Evolutionary conservation across 2,113 vertebrate genomes (phyloP).

Genomic region (Eidolon helvum): DNA sequence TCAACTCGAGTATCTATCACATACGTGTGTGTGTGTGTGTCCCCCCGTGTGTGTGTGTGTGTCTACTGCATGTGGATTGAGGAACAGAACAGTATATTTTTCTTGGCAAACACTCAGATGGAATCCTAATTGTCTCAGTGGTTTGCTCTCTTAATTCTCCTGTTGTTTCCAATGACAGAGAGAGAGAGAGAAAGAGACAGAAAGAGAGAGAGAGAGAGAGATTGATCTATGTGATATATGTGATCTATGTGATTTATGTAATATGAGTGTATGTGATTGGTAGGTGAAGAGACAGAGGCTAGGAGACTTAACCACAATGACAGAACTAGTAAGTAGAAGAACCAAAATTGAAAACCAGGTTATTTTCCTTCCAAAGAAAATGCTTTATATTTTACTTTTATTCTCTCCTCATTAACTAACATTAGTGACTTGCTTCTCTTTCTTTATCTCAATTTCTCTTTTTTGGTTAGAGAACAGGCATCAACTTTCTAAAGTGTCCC

Average conservation of each 20-base stretch:
- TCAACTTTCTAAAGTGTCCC: not conserved
- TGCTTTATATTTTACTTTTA: not conserved
- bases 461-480: not conserved
- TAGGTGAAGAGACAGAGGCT: not conserved
- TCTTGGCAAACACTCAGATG: not conserved
- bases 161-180: not conserved
- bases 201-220: not conserved
- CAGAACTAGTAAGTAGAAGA: not conserved
- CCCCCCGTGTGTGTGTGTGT: not conserved
- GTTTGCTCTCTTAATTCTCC: not conserved
- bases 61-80: not conserved
- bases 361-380: not conserved
- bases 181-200: not conserved
- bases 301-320: not conserved
- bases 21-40: not conserved
- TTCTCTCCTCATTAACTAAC: not conserved
- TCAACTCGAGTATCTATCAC: not conserved
- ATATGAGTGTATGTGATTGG: not conserved
- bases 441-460: constrained; percentile 24
- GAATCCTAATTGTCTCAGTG: not conserved
- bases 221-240: not conserved
- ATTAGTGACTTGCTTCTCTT: not conserved
- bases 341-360: not conserved
- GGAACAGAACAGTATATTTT: not conserved
- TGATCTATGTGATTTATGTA: not conserved